Conservation (phyloP, 2,797 vertebrate species). For the Clarias laeviceps region DNA sequence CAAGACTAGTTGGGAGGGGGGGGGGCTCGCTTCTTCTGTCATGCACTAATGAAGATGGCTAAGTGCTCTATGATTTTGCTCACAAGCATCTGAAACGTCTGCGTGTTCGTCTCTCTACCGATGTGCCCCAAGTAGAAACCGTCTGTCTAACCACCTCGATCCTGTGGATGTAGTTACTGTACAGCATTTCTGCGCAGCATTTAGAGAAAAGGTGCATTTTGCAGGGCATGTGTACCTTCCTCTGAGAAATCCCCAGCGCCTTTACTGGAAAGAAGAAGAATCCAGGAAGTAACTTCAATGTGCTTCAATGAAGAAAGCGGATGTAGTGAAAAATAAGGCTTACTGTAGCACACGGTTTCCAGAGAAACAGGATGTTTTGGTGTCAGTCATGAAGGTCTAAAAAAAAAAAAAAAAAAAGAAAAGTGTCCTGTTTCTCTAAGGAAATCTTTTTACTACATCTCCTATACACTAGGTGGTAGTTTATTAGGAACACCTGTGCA, state of each 20-base stretch:
- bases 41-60: slow-evolving; percentile 22
- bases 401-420: background rate
- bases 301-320: slow-evolving; percentile 1
- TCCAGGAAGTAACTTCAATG: slow-evolving; percentile 25
- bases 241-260: slow-evolving; percentile 33
- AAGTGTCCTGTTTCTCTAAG: background rate
- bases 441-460: background rate
- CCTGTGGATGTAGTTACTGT: slow-evolving; percentile 28
- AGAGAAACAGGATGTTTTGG: background rate
- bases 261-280: slow-evolving; percentile 14
- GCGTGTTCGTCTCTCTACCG: slow-evolving; percentile 41
- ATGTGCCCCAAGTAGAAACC: slow-evolving; percentile 25
- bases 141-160: slow-evolving; percentile 21
- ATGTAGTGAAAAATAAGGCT: background rate
- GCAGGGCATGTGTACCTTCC: slow-evolving; percentile 31
- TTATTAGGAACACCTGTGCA: slow-evolving; percentile 13
- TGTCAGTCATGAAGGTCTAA: background rate
- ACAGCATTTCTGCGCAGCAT: slow-evolving; percentile 26
- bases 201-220: slow-evolving; percentile 27
- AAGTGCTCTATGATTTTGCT: slow-evolving; percentile 31
- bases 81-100: slow-evolving; percentile 33
- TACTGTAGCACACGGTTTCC: background rate
- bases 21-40: background rate
- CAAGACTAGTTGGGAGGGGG: background rate
- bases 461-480: background rate